Conservation (phyloP, 2,797 vertebrate genomes). For the Merluccius polli region DNA sequence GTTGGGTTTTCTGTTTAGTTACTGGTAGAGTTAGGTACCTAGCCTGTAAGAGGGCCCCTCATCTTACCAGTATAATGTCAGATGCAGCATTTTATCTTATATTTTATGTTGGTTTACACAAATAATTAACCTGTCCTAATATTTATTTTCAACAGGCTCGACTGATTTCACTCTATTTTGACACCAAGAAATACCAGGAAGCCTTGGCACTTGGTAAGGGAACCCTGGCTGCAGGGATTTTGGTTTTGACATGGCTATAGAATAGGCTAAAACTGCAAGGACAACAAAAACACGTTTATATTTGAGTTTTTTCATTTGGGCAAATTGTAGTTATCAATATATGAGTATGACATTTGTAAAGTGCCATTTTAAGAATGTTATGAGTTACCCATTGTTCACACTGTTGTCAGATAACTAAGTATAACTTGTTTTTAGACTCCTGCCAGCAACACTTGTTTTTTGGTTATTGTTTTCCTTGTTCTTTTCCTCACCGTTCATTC, state of each 20-base stretch:
- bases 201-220: constrained; percentile 93
- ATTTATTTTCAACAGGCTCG: constrained; percentile 78
- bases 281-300: neutral
- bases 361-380: too few relatives aligned
- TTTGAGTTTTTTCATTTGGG: too few relatives aligned
- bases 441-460: neutral
- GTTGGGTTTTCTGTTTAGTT: neutral
- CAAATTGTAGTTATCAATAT: too few relatives aligned
- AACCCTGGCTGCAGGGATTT: neutral
- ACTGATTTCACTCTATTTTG: constrained; percentile 96
- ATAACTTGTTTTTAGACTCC: too few relatives aligned
- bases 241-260: neutral
- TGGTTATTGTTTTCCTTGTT: neutral
- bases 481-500: neutral
- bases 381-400: too few relatives aligned
- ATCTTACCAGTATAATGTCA: neutral
- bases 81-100: neutral
- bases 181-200: constrained; percentile 98
- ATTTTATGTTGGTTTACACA: neutral
- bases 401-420: too few relatives aligned
- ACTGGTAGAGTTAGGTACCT: neutral
- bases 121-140: neutral
- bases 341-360: too few relatives aligned
- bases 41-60: neutral
- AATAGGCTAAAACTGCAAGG: neutral